Evolutionary conservation across 2,888 invertebrate species (phyloP), one percentile per base, ranked within the genome.

Genomic region (Iselma pallidipennis): DNA sequence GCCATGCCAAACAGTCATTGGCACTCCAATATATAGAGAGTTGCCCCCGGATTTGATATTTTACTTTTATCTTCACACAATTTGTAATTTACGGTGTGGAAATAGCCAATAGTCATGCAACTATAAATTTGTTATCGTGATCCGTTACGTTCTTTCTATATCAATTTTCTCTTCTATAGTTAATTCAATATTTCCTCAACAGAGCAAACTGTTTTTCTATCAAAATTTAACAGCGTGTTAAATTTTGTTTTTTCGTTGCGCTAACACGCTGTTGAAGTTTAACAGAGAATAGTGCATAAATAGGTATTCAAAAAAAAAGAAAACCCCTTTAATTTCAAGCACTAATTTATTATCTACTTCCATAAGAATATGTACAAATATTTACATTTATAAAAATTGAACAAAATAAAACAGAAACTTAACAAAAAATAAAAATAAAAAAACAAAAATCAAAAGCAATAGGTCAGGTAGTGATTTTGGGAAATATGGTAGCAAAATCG

Each of bases 401-500:
- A 31, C 2, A 55, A 53, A 57, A 58, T 48, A 2, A 58, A 61
- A 61, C 52, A 55, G 52, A 58, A 65, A 61, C 58, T 58, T 26
- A 61, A 61, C 56, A 65, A 58, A 64, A n/a, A 65, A 42, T 7
- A 14, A 54, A 59, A 37, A 55, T 54, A 28, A 59, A 57, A 60
- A 49, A 59, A 54, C 42, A 60, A 29, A 53, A 49, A 54, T 52
- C 37, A 23, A 52, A 33, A 1, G 25, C 7, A 53, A 4, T 16
- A n/a, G n/a, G 45, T 37, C 10, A 25, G 49, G 49, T 25, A 21
- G 21, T 21, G 10, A 21, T 45, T 21, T 2, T 26, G 19, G 5
- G 25, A 25, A 16, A 12, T 54, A 14, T 49, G 33, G 29, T 21
- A 54, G 52, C 52, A 48, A 23, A 51, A 37, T 33, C 42, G 31